Percentiles rank a stretch among this genome's conserved stretches.
These are phyloP conservation scores for Neuroterus valhalla DNA, from an alignment of 1,140 invertebrate species.

Conservation along the genomic window DNA sequence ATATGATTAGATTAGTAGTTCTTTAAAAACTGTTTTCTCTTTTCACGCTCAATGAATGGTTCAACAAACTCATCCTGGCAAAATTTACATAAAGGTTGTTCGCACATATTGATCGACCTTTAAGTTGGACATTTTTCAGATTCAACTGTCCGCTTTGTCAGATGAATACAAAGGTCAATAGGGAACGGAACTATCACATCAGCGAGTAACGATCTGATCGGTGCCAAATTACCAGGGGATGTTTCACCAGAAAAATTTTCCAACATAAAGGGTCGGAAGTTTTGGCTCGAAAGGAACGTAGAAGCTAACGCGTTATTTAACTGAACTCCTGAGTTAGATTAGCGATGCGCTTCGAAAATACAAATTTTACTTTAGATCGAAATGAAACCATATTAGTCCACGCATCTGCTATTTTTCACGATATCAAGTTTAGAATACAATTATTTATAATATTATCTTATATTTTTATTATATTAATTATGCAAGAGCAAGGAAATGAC, in stretches of 20 bases:
- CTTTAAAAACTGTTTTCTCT: constrained; percentile 2
- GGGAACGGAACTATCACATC: constrained; percentile 40
- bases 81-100: constrained; percentile 29
- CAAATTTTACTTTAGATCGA: no score
- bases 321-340: background rate
- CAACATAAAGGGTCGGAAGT: constrained; percentile 20
- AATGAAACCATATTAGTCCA: no score
- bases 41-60: constrained; percentile 1
- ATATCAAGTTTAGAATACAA: no score
- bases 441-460: no score
- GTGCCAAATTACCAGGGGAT: constrained; percentile 43
- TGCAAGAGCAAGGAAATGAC: no score
- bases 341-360: no score
- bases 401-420: no score
- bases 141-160: constrained; percentile 28
- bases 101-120: constrained; percentile 15
- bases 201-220: constrained; percentile 36
- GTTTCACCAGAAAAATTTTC: constrained; percentile 34
- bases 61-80: constrained; percentile 5
- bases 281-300: constrained; percentile 17
- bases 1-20: no score
- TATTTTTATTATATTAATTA: no score
- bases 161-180: constrained; percentile 34
- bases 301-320: constrained; percentile 12
- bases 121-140: constrained; percentile 20